Conservation (phyloP, 2,113 vertebrate species). For the Columbina picui region DNA sequence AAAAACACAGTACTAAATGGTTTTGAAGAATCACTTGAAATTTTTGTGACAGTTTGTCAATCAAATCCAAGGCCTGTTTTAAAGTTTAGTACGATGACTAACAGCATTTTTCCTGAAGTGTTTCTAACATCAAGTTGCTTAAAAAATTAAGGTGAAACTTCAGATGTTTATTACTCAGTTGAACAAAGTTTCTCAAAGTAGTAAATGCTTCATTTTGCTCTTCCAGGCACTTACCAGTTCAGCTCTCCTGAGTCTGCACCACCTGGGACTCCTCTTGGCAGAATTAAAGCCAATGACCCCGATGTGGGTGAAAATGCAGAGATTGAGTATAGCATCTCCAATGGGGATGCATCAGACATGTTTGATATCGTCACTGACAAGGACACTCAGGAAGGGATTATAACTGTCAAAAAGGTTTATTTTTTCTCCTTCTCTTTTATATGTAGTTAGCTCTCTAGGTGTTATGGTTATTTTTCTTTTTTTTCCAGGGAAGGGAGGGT, state of each 20-base stretch:
- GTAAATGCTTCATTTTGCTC: constrained; percentile 40
- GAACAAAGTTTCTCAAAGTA: background rate
- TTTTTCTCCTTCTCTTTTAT: constrained; percentile 48
- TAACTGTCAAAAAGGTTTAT: constrained; percentile 92
- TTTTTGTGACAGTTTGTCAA: background rate
- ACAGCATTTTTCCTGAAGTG: background rate
- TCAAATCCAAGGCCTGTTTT: background rate
- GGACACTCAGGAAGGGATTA: constrained; percentile 92
- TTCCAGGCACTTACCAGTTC: constrained; percentile 90
- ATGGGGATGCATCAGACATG: constrained; percentile 84
- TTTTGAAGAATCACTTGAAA: background rate
- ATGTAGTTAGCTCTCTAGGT: constrained; percentile 33
- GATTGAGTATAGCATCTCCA: constrained; percentile 87
- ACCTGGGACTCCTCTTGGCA: constrained; percentile 86
- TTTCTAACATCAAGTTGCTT: background rate
- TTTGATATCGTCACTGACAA: constrained; percentile 93
- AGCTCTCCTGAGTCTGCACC: constrained; percentile 85
- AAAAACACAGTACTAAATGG: background rate
- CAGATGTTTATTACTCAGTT: background rate
- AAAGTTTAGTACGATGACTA: background rate
- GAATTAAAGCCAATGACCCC: constrained; percentile 92
- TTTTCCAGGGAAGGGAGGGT: background rate
- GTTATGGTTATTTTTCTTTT: constrained; percentile 17
- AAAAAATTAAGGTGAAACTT: background rate
- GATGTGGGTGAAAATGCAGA: constrained; percentile 92